Percentiles rank a stretch among this genome's conserved stretches.
Conservation (phyloP, 2,113 vertebrate species). For the Zapus hudsonius region DNA sequence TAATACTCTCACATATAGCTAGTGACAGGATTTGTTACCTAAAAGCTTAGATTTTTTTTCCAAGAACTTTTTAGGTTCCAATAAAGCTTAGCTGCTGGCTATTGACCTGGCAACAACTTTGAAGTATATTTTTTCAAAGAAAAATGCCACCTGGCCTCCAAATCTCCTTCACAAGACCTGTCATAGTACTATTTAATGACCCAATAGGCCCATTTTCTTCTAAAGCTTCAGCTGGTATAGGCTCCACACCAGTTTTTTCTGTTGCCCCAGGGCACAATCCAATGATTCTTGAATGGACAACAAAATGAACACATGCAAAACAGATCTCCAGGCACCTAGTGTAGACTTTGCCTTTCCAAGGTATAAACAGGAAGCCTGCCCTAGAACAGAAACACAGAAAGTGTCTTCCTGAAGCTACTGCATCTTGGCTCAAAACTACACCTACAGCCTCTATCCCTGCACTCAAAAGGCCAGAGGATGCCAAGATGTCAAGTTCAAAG, state of each 20-base stretch:
- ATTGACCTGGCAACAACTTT: background rate
- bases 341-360: slow-evolving; percentile 22
- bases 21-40: background rate
- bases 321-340: background rate
- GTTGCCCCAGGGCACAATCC: background rate
- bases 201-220: background rate
- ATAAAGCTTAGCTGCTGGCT: slow-evolving; percentile 19
- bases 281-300: slow-evolving; percentile 19
- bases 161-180: background rate
- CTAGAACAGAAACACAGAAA: slow-evolving; percentile 10
- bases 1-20: background rate
- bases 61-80: background rate
- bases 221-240: background rate
- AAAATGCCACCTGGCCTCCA: slow-evolving; percentile 1
- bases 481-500: background rate
- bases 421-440: background rate
- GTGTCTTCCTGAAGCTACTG: background rate
- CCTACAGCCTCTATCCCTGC: background rate
- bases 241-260: background rate
- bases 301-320: slow-evolving; percentile 39
- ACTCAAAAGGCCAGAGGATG: background rate
- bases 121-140: background rate
- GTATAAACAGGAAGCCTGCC: slow-evolving; percentile 40
- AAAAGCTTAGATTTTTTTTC: slow-evolving; percentile 19
- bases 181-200: background rate